Percentiles rank a stretch among this genome's conserved stretches.
phyloP scores from a whole-genome alignment of 2,888 invertebrate species.

The Loripinus fragilis region DNA sequence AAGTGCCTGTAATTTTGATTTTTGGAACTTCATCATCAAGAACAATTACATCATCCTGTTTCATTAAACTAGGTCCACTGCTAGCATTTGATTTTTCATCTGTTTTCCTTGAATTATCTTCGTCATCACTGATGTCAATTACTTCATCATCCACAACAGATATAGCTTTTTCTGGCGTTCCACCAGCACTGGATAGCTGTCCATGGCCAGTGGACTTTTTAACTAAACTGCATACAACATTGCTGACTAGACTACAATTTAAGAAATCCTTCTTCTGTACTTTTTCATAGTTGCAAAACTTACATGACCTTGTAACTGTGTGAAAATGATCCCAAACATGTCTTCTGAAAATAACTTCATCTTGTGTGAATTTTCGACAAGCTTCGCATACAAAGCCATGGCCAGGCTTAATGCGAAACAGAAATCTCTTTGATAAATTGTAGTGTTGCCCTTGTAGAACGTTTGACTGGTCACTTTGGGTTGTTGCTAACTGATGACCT shows the following conservation, averaged over 20 bases:
- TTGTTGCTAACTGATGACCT: background rate
- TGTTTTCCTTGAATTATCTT: conserved; percentile 24
- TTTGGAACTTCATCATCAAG: conserved; percentile 36
- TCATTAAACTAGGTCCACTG: conserved; percentile 24
- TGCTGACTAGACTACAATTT: conserved; percentile 41
- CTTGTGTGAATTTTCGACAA: conserved; percentile 55
- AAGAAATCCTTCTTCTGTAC: conserved; percentile 32
- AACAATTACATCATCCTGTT: conserved; percentile 33
- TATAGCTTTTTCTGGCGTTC: background rate
- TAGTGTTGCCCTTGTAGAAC: background rate
- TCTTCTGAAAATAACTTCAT: conserved; percentile 57
- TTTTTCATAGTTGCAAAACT: conserved; percentile 34
- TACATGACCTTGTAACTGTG: conserved; percentile 34
- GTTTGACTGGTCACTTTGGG: background rate
- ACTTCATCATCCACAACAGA: conserved; percentile 42
- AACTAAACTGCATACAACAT: conserved; percentile 46
- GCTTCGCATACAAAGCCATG: conserved; percentile 59
- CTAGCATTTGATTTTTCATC: background rate
- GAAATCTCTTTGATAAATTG: conserved; percentile 27
- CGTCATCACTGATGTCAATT: conserved; percentile 63
- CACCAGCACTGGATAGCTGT: conserved; percentile 18
- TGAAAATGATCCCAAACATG: conserved; percentile 71
- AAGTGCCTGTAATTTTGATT: conserved; percentile 49
- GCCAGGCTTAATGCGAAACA: conserved; percentile 50
- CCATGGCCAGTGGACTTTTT: conserved; percentile 19